Evolutionary conservation across 2,888 invertebrate species (phyloP).

Genomic region (Oligia fasciuncula): DNA sequence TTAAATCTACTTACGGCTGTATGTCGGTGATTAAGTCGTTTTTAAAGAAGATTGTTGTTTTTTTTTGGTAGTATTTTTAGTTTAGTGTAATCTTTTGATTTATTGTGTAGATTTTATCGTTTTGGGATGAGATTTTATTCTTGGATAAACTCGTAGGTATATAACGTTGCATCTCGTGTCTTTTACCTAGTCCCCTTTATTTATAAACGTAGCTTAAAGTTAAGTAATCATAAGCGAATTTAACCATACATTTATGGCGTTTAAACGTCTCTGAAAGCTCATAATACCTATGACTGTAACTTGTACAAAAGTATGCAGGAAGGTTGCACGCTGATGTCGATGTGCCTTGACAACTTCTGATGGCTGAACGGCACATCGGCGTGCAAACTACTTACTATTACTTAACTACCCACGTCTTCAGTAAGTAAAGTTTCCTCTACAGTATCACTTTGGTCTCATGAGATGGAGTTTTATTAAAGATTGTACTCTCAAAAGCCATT

Average conservation of each 20-base stretch:
- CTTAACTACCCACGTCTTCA: neutral
- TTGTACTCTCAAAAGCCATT: neutral
- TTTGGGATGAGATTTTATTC: neutral
- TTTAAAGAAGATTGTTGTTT: neutral
- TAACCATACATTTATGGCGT: neutral
- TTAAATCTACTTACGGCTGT: conserved; percentile 55
- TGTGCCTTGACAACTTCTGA: neutral
- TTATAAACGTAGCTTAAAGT: neutral
- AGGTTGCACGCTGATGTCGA: neutral
- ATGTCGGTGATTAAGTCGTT: conserved; percentile 23
- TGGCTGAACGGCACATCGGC: neutral
- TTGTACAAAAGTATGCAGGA: neutral
- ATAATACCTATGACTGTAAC: neutral
- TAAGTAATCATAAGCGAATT: neutral
- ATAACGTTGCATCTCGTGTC: neutral
- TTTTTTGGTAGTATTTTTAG: conserved; percentile 8
- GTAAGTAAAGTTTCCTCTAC: neutral
- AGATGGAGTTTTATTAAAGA: neutral
- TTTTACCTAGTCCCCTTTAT: neutral
- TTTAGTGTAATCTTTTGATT: neutral
- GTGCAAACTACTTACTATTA: neutral
- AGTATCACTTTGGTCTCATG: neutral
- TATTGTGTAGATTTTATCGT: conserved; percentile 8
- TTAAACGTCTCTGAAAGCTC: neutral
- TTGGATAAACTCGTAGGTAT: neutral